Evolutionary conservation across 2,888 invertebrate species (phyloP).

Genomic region (Mycalesis mineus): DNA sequence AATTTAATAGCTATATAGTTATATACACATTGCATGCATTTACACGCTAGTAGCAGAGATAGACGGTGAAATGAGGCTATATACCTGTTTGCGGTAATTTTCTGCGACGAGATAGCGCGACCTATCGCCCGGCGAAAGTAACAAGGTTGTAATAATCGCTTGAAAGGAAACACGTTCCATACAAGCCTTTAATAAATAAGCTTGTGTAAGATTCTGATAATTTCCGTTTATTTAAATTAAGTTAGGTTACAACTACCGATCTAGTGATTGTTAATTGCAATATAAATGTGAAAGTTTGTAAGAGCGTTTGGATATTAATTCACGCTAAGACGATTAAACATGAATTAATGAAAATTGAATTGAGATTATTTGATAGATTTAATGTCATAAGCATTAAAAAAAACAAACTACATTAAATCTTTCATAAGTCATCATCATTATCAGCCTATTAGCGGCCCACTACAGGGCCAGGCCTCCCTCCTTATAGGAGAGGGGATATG

Average conservation of each 20-base stretch:
- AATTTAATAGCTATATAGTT: neutral
- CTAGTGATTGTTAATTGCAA: too few species aligned
- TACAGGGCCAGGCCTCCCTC: too few species aligned
- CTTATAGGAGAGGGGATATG: too few species aligned
- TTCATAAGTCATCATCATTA: too few species aligned
- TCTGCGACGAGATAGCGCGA: slow-evolving; percentile 23
- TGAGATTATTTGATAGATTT: too few species aligned
- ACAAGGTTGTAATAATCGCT: slow-evolving; percentile 25
- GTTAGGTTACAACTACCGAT: neutral
- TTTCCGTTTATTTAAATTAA: neutral
- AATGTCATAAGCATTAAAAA: too few species aligned
- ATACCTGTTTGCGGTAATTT: slow-evolving; percentile 29
- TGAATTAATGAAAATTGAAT: too few species aligned
- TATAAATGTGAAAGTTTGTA: too few species aligned
- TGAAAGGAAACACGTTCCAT: slow-evolving; percentile 17
- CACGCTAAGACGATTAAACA: too few species aligned
- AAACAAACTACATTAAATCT: too few species aligned
- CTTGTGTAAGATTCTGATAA: neutral
- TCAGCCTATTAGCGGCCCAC: too few species aligned
- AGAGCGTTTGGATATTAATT: too few species aligned
- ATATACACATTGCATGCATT: neutral
- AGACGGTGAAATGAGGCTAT: slow-evolving; percentile 28
- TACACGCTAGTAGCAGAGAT: slow-evolving; percentile 10
- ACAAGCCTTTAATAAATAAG: slow-evolving; percentile 16
- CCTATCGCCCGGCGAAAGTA: slow-evolving; percentile 33